These are phyloP conservation scores for Tinea pellionella DNA, from an alignment of 2,888 invertebrate genomes.

Conservation along the genomic window DNA sequence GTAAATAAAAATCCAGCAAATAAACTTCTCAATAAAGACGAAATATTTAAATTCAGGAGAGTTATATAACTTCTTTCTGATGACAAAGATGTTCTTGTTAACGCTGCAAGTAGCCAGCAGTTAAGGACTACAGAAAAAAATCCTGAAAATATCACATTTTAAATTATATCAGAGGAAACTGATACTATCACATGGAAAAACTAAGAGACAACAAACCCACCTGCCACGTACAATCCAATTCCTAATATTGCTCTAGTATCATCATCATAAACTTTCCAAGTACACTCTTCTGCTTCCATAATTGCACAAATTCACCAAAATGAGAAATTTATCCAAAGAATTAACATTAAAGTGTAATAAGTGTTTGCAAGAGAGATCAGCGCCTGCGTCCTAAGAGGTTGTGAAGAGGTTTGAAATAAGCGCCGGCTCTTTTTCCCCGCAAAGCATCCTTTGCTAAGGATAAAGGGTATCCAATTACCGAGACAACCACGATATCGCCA, in stretches of 20 bases:
- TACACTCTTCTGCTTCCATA: slow-evolving; percentile 6
- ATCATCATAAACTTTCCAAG: slow-evolving; percentile 16
- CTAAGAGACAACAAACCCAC: slow-evolving; percentile 9
- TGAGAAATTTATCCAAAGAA: no score
- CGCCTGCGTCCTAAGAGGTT: not conserved
- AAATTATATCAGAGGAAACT: no score
- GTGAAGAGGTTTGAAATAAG: not conserved
- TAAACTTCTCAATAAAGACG: slow-evolving; percentile 25
- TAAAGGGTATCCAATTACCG: not conserved
- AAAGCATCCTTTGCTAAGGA: not conserved
- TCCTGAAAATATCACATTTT: slow-evolving; percentile 2
- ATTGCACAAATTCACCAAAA: no score
- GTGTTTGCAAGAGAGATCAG: not conserved
- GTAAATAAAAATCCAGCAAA: slow-evolving; percentile 31
- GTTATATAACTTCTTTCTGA: slow-evolving; percentile 44
- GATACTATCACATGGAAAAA: no score
- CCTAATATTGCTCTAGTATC: slow-evolving; percentile 12
- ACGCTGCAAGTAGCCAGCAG: slow-evolving; percentile 9
- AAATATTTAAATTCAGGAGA: slow-evolving; percentile 42
- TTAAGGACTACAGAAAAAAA: slow-evolving; percentile 10
- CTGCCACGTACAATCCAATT: slow-evolving; percentile 15
- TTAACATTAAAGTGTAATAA: not conserved
- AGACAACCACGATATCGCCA: not conserved
- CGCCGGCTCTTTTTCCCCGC: not conserved
- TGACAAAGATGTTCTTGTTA: slow-evolving; percentile 20